Evolutionary conservation across 2,888 invertebrate species (phyloP).

Genomic region (Pollenia labialis): DNA sequence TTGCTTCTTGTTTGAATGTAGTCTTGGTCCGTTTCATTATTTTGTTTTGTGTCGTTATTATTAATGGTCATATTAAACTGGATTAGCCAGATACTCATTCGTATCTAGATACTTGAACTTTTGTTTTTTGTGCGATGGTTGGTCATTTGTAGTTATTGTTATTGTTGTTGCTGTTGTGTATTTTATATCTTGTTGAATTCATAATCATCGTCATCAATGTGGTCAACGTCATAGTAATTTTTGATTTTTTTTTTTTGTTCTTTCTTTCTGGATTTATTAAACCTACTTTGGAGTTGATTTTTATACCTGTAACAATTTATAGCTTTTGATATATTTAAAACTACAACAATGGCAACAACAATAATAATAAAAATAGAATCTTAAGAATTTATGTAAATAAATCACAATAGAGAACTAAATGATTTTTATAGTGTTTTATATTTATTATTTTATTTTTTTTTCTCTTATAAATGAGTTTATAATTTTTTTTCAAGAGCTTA

Average conservation of each 20-base stretch:
- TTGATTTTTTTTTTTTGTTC: conserved; percentile 14
- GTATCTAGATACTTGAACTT: conserved; percentile 44
- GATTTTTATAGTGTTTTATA: conserved; percentile 50
- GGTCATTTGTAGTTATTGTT: conserved; percentile 45
- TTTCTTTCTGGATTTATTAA: conserved; percentile 28
- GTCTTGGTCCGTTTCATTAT: conserved; percentile 69
- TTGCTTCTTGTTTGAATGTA: conserved; percentile 14
- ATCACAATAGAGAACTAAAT: conserved; percentile 65
- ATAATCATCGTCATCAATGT: conserved; percentile 65
- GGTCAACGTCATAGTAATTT: conserved; percentile 47
- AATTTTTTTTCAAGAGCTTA: conserved; percentile 30
- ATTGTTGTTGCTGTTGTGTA: conserved; percentile 11
- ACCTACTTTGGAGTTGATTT: not conserved
- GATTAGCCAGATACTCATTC: conserved; percentile 74
- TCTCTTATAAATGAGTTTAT: conserved; percentile 42
- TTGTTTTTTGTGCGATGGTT: conserved; percentile 11
- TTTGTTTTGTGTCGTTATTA: conserved; percentile 77
- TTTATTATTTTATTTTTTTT: conserved; percentile 36
- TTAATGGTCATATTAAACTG: conserved; percentile 78
- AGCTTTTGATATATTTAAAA: conserved; percentile 47
- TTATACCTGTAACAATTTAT: conserved; percentile 52
- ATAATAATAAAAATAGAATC: conserved; percentile 26
- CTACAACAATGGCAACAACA: conserved; percentile 32
- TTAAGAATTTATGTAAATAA: conserved; percentile 70
- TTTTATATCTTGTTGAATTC: conserved; percentile 63